Conservation (phyloP, 2,888 invertebrate species). For the Diplolepis rosae region DNA sequence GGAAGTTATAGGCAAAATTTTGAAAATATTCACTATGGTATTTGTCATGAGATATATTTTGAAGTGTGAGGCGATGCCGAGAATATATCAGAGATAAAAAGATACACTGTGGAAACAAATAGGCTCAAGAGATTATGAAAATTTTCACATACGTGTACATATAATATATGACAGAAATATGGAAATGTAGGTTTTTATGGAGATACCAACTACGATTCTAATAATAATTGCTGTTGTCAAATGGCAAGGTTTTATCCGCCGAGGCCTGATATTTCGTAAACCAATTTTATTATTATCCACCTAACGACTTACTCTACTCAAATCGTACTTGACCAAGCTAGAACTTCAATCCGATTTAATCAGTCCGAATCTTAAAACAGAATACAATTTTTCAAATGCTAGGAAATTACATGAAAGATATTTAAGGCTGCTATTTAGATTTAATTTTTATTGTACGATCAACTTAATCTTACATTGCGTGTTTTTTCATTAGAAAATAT, state of each 20-base stretch:
- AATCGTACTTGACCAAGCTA: slow-evolving; percentile 14
- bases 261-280: slow-evolving; percentile 52
- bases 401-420: background rate
- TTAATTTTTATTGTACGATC: background rate
- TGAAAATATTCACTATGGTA: slow-evolving; percentile 47
- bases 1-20: slow-evolving; percentile 40
- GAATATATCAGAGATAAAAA: slow-evolving; percentile 33
- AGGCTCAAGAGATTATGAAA: slow-evolving; percentile 53
- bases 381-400: background rate
- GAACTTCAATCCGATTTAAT: too few species aligned
- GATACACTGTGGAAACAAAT: slow-evolving; percentile 38
- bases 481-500: background rate
- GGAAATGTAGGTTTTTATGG: slow-evolving; percentile 20
- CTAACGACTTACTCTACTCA: slow-evolving; percentile 31
- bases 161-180: slow-evolving; percentile 41
- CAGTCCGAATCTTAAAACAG: slow-evolving; percentile 9
- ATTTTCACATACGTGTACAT: slow-evolving; percentile 35
- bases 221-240: slow-evolving; percentile 38
- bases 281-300: slow-evolving; percentile 50
- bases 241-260: slow-evolving; percentile 43
- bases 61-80: slow-evolving; percentile 53
- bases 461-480: background rate
- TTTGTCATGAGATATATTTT: slow-evolving; percentile 63
- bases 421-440: background rate
- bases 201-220: slow-evolving; percentile 34